Base-by-base conservation (phyloP, 1,140 invertebrate genomes). In the Onthophagus taurus region DNA sequence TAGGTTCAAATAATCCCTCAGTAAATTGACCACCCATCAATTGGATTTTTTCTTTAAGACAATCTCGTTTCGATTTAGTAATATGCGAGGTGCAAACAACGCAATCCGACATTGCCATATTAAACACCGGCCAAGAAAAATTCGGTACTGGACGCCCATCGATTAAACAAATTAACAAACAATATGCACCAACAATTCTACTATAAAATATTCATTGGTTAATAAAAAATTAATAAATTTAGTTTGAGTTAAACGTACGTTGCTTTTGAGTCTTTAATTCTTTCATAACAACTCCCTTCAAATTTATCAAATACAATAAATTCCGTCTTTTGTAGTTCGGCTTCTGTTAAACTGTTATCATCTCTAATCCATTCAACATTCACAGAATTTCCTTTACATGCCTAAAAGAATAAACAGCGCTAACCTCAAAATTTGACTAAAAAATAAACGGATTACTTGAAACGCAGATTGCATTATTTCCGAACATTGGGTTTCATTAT, bases 1-100 rank as follows among this genome's bases (percentile, higher is more conserved):
- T 78, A 46, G 75, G 74, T 39, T 73, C 71, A 20, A 80, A 77
- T 23, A 94, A 74, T 38, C 76, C 72, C 48, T 76, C 75, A 9
- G 72, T 78, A 51, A 80, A 88, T 9, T 78, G 67, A 3, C 88
- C 91, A 42, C 84, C 85, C 89, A 94, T 94, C 60, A 78, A 80
- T 53, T 82, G 70, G 0, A 93, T 75, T 55, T 79, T 77, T 16
- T 71, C 66, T 55, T 78, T 74, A 3, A 92, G 65, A 20, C 76
- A 64, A 51, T 76, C 71, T 79, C 88, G 87, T 35, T 66, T 62
- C 30, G 68, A 54, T 53, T 69, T 70, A 24, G 68, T 63, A 19
- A 91, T 68, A 31, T 81, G 81, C 34, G 85, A 86, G 35, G 80
- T 76, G 6, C 81, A 81, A 19, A 91, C 66, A 5, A 81, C 68